Base-by-base conservation (phyloP, 2,888 invertebrate species). In the Acanthococcus lagerstroemiae region DNA sequence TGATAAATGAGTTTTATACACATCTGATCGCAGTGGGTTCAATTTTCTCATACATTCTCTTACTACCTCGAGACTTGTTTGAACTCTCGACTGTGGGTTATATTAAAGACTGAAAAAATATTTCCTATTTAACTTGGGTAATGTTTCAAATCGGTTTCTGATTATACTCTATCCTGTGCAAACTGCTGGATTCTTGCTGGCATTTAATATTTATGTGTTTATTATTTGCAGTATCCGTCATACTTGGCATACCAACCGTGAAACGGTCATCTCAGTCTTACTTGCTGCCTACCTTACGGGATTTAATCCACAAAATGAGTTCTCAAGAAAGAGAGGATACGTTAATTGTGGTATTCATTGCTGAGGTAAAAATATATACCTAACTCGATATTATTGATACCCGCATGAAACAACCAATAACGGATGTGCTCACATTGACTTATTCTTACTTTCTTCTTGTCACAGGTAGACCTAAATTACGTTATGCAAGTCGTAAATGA, bases 211-310 rank as follows among this genome's bases (percentile, higher is more conserved):
- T n/a, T n/a, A n/a, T n/a, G 21, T 52, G 12, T 24, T 48, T 15
- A 19, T 21, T 55, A 9, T 55, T 55, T n/a, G n/a, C 44, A 80
- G 88, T 88, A 0, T 87, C 90, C 56, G 81, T 93, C 68, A 90
- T 94, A 1, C 79, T 95, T 55, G 95, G 92, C 0, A 82, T 95
- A 68, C 95, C 95, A 0, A 95, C 95, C 0, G 93, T 95, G 5
- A 86, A 85, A 72, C 80, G 95, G 48, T 90, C 91, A 70, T 88
- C 90, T 71, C 90, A 93, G 73, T 87, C 83, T 71, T 95, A 95
- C 76, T 79, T 95, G 45, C 80, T 90, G 76, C 82, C 87, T 25
- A 95, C 95, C 0, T 77, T 95, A 60, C 86, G 88, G 77, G 90
- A 90, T 75, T 79, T 95, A 24, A 78, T 95, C 56, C 84, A 84